Percentiles rank a stretch among this genome's conserved stretches.
phyloP scores from a whole-genome alignment of 2,113 vertebrate species.

The Urocitellus parryii region DNA sequence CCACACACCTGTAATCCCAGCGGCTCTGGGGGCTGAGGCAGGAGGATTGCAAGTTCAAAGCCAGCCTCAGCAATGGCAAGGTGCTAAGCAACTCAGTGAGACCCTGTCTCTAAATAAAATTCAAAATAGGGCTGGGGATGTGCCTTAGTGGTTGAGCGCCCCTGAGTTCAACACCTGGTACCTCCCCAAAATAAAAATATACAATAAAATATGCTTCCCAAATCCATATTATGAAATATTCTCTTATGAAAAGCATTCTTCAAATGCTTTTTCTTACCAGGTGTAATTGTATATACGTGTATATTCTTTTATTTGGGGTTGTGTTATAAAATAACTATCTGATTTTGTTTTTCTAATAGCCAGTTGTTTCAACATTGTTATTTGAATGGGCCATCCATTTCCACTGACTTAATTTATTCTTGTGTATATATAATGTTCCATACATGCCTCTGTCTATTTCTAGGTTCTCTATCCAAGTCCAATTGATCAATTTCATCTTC shows the following conservation, averaged over 20 bases:
- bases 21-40: no score
- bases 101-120: no score
- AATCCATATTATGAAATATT: not conserved
- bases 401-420: not conserved
- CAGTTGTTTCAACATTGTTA: not conserved
- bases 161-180: no score
- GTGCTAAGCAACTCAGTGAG: no score
- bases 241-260: not conserved
- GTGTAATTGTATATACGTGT: accelerated
- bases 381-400: not conserved
- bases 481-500: not conserved
- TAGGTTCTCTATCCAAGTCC: not conserved
- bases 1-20: no score
- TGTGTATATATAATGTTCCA: not conserved
- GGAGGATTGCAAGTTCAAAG: no score
- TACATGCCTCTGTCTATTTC: not conserved
- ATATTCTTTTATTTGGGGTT: not conserved
- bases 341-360: not conserved
- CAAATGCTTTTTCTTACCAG: not conserved
- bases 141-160: no score
- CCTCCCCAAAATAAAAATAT: no score
- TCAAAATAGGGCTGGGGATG: no score
- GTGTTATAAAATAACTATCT: not conserved
- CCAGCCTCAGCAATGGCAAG: no score
- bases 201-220: not conserved